phyloP scores from a whole-genome alignment of 2,113 vertebrate species.

The Cavia aperea region DNA sequence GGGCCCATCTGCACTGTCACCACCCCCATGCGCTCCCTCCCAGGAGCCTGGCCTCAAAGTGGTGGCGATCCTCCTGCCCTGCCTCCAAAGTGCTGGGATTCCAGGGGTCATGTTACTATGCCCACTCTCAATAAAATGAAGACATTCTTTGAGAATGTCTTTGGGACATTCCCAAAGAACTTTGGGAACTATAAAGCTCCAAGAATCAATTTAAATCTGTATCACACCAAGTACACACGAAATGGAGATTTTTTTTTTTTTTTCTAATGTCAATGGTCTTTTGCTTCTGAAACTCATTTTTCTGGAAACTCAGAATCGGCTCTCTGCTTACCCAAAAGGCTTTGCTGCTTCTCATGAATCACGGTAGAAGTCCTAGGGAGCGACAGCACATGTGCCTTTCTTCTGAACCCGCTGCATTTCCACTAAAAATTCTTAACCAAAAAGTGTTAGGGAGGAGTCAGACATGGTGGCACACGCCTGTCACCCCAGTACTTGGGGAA shows the following conservation, averaged over 20 bases:
- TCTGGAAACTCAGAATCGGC: slow-evolving; percentile 21
- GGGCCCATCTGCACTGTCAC: background rate
- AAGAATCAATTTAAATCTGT: background rate
- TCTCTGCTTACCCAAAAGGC: background rate
- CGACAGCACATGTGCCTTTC: background rate
- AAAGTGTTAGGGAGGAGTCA: background rate
- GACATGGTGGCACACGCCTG: too few relatives aligned
- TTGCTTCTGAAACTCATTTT: background rate
- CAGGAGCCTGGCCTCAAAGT: background rate
- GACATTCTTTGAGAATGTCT: background rate
- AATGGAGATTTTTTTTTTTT: background rate
- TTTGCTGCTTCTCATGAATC: background rate
- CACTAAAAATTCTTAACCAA: background rate
- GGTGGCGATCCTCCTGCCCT: background rate
- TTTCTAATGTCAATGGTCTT: background rate
- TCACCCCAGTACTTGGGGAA: too few relatives aligned
- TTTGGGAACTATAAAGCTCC: background rate
- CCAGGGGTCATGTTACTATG: too few relatives aligned
- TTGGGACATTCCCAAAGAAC: background rate
- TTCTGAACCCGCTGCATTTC: background rate
- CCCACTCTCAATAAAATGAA: background rate
- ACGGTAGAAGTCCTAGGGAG: background rate
- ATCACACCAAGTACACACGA: background rate
- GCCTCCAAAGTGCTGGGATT: background rate
- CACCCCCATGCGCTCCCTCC: background rate